Base-by-base conservation (phyloP, 2,113 vertebrate genomes). In the Brachyhypopomus occidentalis region DNA sequence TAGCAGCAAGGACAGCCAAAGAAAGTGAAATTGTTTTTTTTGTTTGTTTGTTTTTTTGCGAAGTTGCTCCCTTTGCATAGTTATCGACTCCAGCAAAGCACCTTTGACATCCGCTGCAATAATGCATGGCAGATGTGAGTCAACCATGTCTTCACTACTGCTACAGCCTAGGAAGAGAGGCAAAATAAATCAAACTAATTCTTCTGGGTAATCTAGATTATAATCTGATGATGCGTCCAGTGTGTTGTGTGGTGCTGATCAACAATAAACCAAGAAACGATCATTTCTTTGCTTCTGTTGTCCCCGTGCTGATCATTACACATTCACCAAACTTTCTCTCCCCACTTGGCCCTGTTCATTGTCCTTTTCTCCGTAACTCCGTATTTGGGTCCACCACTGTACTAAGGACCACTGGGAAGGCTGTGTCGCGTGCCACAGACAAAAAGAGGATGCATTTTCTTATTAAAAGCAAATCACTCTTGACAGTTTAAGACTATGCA, bases 121-220 rank as follows among this genome's bases (percentile, higher is more conserved):
- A 94, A 94, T 93, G 91, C 90, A 87, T 92, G 92, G 91, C 93
- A 94, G 92, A 94, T 94, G 93, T 92, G 92, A 81, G 82, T 92
- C 91, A 89, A 88, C 90, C 73, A 22, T 75, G 80, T 62, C 34
- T 69, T 71, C 84, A 17, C 64, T 79, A 82, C 79, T 84, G 71
- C 74, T 69, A 75, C 55, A 78, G 79, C 70, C 38, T 60, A 62
- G 55, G 45, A 77, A 80, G 84, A 27, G 3, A 30, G 30, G 30
- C 30, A 2, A 3, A 30, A 30, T 30, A 30, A 30, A 3, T 30
- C 30, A 30, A 78, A 16, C 17, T 36, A 2, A 3, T 0, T 7
- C 63, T 55, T 3, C n/a, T 4, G 64, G 52, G 23, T 2, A 27
- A n/a, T 6, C 14, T 34, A 72, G 48, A 75, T 62, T 59, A 73